Conservation (phyloP, 2,797 vertebrate genomes). For the Spinus olivaceus region DNA sequence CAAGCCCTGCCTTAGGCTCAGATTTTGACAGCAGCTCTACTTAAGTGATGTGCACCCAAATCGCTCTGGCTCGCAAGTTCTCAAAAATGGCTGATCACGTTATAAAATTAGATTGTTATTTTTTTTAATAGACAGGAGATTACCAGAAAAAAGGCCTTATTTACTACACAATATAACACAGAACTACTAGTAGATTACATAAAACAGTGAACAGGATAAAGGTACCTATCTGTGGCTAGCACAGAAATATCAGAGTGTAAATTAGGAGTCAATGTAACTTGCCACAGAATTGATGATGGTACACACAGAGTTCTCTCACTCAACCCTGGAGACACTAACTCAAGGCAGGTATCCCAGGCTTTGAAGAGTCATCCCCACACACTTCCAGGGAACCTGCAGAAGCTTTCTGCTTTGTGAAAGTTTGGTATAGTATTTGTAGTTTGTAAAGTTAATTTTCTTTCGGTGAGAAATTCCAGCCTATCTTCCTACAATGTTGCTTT, state of each 20-base stretch:
- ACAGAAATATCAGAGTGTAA: neutral
- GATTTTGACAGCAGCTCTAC: neutral
- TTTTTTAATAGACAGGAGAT: neutral
- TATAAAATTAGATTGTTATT: neutral
- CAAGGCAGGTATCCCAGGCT: neutral
- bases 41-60: neutral
- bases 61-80: rapidly evolving
- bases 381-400: neutral
- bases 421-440: neutral
- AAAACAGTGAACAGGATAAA: neutral
- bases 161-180: neutral
- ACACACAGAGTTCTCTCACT: neutral
- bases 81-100: neutral
- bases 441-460: neutral
- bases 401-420: neutral
- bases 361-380: neutral
- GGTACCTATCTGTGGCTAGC: neutral
- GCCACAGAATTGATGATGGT: rapidly evolving
- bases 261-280: neutral
- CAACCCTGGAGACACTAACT: rapidly evolving
- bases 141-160: neutral
- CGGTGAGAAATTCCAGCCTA: neutral
- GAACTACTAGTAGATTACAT: neutral
- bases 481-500: neutral
- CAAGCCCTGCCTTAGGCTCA: neutral